A percentile compares a stretch with the other conserved stretches of the same genome.
Evolutionary conservation across 2,888 invertebrate genomes (phyloP).

Genomic region (Barypeithes pellucidus): DNA sequence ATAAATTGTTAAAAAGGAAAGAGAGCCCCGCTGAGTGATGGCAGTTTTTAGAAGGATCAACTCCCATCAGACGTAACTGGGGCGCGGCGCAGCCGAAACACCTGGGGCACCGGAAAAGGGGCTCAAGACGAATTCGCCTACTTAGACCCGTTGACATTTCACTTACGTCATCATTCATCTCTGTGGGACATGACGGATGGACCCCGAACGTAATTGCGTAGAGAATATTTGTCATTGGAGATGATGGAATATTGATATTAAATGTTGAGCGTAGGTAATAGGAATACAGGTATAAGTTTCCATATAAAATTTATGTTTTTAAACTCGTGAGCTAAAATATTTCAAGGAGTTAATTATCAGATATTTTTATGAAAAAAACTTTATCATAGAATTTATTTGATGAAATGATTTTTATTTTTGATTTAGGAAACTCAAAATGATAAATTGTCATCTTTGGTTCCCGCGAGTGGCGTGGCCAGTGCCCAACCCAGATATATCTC

Average conservation of each 20-base stretch:
- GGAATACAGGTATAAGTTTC: no score
- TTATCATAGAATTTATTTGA: no score
- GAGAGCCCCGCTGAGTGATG: slow-evolving; percentile 57
- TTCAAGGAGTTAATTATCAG: no score
- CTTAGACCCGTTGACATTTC: slow-evolving; percentile 67
- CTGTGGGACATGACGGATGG: slow-evolving; percentile 48
- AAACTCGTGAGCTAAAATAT: no score
- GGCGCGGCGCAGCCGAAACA: slow-evolving; percentile 59
- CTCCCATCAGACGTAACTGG: slow-evolving; percentile 59
- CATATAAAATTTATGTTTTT: no score
- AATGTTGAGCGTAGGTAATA: no score
- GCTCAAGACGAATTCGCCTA: slow-evolving; percentile 65
- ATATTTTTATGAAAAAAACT: no score
- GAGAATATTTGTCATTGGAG: slow-evolving; percentile 37
- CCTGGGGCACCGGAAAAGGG: slow-evolving; percentile 61
- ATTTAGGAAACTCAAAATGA: no score
- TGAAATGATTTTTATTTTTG: no score
- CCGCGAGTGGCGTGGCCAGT: no score
- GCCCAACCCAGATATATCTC: no score
- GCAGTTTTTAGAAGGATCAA: slow-evolving; percentile 58
- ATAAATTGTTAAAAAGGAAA: slow-evolving; percentile 13
- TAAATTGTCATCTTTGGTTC: no score
- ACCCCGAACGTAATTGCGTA: slow-evolving; percentile 32
- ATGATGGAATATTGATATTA: slow-evolving; percentile 20
- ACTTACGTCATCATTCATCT: slow-evolving; percentile 65